Evolutionary conservation across 2,888 invertebrate species (phyloP), one percentile per base, ranked within the genome.

Genomic region (Acutogordius australiensis): DNA sequence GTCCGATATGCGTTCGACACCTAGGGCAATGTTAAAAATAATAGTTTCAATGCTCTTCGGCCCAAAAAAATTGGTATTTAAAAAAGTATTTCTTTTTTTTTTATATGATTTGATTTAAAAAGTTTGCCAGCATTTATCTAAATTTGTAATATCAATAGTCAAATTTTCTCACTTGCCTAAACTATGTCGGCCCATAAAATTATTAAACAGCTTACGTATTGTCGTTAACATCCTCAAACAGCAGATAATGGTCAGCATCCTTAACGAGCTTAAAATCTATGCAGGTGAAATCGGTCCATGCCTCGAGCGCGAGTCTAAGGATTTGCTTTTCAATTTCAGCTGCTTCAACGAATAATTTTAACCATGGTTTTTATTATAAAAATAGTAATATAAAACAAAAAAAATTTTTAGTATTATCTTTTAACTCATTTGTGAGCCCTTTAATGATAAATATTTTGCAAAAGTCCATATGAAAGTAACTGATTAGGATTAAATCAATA

Each of bases 131-230:
- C 8, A 13, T 37, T 37, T 8, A 37, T 4, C 23, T 51, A 23
- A 51, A n/a, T 51, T 51, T 51, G 8, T 4, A 23, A 51, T 51
- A n/a, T n/a, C n/a, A n/a, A n/a, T n/a, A n/a, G n/a, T n/a, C n/a
- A n/a, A n/a, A n/a, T n/a, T n/a, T n/a, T n/a, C n/a, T n/a, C n/a
- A n/a, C n/a, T n/a, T n/a, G n/a, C n/a, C n/a, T n/a, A n/a, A n/a
- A n/a, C n/a, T n/a, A n/a, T n/a, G n/a, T n/a, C n/a, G n/a, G n/a
- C n/a, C n/a, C n/a, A n/a, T n/a, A n/a, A n/a, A n/a, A n/a, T n/a
- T n/a, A n/a, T n/a, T n/a, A 51, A 51, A 51, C 8, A 51, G 4
- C 28, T 57, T 57, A 57, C 58, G 58, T 57, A 23, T 57, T 13
- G 23, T 57, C 58, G 29, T 57, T 57, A 4, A 29, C 8, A 30